Conservation (phyloP, 2,888 invertebrate species). For the Bruchidius siliquastri region DNA sequence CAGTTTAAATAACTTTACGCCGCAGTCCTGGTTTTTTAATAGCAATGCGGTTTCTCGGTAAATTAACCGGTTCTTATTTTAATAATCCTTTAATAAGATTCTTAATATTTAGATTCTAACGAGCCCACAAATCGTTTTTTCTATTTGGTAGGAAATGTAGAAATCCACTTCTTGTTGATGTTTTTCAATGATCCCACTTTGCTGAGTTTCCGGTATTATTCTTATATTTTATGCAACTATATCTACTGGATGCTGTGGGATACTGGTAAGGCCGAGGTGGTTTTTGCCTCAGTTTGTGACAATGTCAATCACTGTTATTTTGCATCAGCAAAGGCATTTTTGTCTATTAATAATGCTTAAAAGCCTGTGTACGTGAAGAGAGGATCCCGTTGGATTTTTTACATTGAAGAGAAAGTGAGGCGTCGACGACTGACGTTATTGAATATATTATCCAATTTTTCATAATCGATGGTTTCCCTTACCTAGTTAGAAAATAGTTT, state of each 20-base stretch:
- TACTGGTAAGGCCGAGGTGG: not conserved
- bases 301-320: no score
- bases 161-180: not conserved
- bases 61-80: slow-evolving; percentile 13
- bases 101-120: slow-evolving; percentile 14
- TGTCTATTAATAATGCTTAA: no score
- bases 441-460: no score
- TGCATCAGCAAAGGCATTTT: no score
- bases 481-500: no score
- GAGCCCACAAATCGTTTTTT: not conserved
- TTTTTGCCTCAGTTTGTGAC: not conserved
- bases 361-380: no score
- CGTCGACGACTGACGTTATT: no score
- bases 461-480: no score
- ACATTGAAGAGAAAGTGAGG: no score
- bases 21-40: slow-evolving; percentile 11
- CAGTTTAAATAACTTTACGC: slow-evolving; percentile 12
- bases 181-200: not conserved
- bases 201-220: not conserved
- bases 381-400: no score
- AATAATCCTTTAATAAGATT: slow-evolving; percentile 16
- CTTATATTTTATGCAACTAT: not conserved
- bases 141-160: not conserved
- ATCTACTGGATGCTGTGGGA: not conserved
- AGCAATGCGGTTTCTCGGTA: slow-evolving; percentile 14